Base-by-base conservation (phyloP, 2,113 vertebrate genomes). In the Brienomyrus brachyistius region DNA sequence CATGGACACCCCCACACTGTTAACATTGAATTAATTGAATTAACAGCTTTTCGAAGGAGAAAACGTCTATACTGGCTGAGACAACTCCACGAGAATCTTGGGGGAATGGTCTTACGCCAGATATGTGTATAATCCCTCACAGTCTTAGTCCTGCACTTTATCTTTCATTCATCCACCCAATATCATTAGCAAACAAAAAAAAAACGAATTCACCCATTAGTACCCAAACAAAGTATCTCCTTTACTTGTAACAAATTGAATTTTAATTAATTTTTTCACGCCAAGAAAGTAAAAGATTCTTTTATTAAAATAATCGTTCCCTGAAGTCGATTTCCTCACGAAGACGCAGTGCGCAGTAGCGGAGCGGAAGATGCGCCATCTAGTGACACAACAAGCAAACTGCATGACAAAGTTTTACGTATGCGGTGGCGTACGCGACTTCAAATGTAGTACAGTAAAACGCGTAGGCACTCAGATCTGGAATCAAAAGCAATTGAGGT, bases 311-410 rank as follows among this genome's bases (percentile, higher is more conserved):
- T 15, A 66, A 62, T 56, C 86, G 43, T 40, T 35, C 31, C 86
- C 52, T 48, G 62, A 88, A 70, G 87, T 23, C 48, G 15, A 11
- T 59, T 27, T 80, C 35, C 74, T 80, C 35, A 43, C 15, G 13
- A 19, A 80, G 74, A 35, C 74, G 6, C 45, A 31, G n/a, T 52
- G 51, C 27, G 50, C n/a, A 40, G n/a, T 77, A 23, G 19, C 17
- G 5, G 43, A 48, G 70, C 5, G 23, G 10, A 0, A 52, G 8
- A 10, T 51, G 59, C 17, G 52, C 88, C 88, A 43, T 40, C 52
- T 84, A 89, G 88, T 84, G 88, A 51, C 50, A 31, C 51, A 59
- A 17, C 35, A 8, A 54, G 52, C 70, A n/a, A 89, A 80, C 48
- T 89, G 66, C 19, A 35, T 48, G 40, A 47, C 5, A 43, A 77